A percentile compares a stretch with the other conserved stretches of the same genome.
Conservation (phyloP, 2,888 invertebrate species). For the Halocaridina rubra region DNA sequence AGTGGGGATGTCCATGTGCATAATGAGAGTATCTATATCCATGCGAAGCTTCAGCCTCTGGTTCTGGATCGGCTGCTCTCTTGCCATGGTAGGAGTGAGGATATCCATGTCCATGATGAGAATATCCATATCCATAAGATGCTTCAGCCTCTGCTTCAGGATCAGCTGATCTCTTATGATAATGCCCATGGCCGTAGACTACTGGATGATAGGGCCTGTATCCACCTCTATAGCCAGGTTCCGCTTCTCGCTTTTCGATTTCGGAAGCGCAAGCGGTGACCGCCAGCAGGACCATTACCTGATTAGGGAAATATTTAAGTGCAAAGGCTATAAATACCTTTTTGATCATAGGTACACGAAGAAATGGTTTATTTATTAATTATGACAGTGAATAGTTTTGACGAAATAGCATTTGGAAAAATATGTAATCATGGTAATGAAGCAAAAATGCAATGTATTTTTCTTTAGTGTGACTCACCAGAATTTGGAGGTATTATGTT, state of each 20-base stretch:
- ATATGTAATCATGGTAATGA: too few relatives aligned
- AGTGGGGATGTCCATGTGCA: not conserved
- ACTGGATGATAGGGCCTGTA: not conserved
- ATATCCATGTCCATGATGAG: not conserved
- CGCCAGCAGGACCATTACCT: not conserved
- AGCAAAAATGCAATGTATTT: too few relatives aligned
- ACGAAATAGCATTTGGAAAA: too few relatives aligned
- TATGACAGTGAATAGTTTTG: too few relatives aligned
- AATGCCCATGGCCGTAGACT: not conserved
- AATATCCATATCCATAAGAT: not conserved
- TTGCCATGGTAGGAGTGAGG: not conserved
- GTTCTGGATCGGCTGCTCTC: not conserved
- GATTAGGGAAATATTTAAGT: not conserved
- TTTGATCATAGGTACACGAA: not conserved
- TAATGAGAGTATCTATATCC: not conserved
- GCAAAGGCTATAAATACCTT: not conserved
- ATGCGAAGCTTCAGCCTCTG: not conserved
- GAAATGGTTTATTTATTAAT: not conserved
- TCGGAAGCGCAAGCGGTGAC: conserved; percentile 9
- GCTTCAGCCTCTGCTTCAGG: not conserved
- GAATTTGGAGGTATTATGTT: too few relatives aligned
- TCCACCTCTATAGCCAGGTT: not conserved
- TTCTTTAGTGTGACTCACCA: too few relatives aligned
- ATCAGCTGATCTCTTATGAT: not conserved
- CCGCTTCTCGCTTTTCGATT: conserved; percentile 4